Base-by-base conservation (phyloP, 2,797 vertebrate genomes). In the Peromyscus aztecus region DNA sequence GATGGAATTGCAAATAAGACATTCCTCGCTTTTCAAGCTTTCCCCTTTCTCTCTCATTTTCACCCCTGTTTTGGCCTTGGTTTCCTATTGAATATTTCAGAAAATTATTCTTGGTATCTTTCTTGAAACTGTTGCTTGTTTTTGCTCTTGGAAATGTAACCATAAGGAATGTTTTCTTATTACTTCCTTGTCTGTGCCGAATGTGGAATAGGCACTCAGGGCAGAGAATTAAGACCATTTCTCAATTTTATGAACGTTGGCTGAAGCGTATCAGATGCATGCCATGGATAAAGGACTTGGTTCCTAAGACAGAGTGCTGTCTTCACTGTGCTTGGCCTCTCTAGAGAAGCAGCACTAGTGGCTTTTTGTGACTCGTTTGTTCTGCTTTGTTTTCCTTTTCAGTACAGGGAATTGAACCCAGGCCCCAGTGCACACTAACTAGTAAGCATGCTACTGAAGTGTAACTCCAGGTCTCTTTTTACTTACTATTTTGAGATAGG, bases 81-180 rank as follows among this genome's bases (percentile, higher is more conserved):
- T 76, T 84, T 93, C 75, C 40, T 90, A 90, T 84, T 81, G 93
- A 90, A 87, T 67, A 90, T 85, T 94, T 95, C 76, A 95, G 49
- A 91, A 95, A 94, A 55, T 90, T 55, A 85, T 75, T 94, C 43
- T 49, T 16, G 61, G 27, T 76, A 6, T 85, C 71, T 31, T 61
- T 93, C 75, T 78, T 80, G 80, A 92, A 92, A 94, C 19, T 49
- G 40, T 96, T 88, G 57, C 75, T 93, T 97, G 29, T 81, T 88
- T 61, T 61, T 78, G 9, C 16, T 78, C 57, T 46, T 85, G 37
- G 14, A 94, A 97, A 88, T 40, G 55, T 80, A 65, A 67, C 76
- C 21, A 16, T 40, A 82, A 91, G 84, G 52, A 93, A 95, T 85
- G 61, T 61, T 75, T 96, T 96, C 84, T 77, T 82, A 69, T 82